These are phyloP conservation scores for Axea sp. DNA, from an alignment of 2,888 invertebrate species.

Conservation along the genomic window DNA sequence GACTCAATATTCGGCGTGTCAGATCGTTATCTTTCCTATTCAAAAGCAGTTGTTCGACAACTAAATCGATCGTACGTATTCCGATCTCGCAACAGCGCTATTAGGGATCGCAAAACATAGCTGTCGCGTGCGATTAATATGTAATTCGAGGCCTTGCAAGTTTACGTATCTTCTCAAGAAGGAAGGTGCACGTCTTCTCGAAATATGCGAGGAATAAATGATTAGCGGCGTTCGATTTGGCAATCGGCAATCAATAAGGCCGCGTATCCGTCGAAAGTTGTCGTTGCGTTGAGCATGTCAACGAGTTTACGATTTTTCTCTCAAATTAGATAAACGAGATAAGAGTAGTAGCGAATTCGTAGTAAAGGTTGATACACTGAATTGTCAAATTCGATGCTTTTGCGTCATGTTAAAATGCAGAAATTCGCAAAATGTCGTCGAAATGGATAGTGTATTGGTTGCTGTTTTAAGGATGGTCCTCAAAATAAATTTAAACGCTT, in stretches of 20 bases:
- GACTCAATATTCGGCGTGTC: constrained; percentile 41
- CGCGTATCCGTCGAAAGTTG: constrained; percentile 67
- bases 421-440: no score
- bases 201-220: constrained; percentile 73
- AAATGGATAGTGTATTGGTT: no score
- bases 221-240: constrained; percentile 74
- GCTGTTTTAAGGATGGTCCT: no score
- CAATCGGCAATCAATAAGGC: constrained; percentile 72
- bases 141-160: constrained; percentile 57
- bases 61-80: constrained; percentile 48
- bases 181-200: constrained; percentile 63
- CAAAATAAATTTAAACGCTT: no score
- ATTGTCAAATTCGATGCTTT: no score
- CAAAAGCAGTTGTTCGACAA: constrained; percentile 51
- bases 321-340: no score
- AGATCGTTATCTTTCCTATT: constrained; percentile 49
- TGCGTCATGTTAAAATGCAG: no score
- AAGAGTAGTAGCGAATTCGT: no score
- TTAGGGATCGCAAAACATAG: constrained; percentile 33
- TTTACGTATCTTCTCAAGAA: constrained; percentile 58
- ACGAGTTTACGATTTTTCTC: constrained; percentile 49
- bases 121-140: constrained; percentile 61
- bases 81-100: constrained; percentile 21
- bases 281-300: constrained; percentile 65
- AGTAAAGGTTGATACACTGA: no score